phyloP scores from a whole-genome alignment of 2,797 vertebrate species.

The Sebastes diploproa region DNA sequence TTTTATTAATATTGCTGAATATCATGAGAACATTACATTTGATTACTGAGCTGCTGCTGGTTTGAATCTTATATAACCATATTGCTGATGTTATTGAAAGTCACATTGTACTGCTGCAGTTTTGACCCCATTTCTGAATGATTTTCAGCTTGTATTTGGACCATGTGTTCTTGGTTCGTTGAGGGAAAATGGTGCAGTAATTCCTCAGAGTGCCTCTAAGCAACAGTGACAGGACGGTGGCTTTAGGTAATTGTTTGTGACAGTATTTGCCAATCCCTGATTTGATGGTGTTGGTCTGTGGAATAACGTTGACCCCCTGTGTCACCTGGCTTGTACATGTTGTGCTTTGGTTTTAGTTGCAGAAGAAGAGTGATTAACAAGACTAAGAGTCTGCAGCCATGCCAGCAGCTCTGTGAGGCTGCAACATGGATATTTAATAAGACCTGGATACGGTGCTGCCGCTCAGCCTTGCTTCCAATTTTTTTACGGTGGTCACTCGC shows the following conservation, averaged over 20 bases:
- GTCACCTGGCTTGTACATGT: not conserved
- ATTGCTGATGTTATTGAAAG: conserved; percentile 3
- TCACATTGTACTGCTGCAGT: not conserved
- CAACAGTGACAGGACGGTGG: conserved; percentile 38
- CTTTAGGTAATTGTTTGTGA: conserved; percentile 62
- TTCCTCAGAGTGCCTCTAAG: conserved; percentile 47
- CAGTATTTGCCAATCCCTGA: conserved; percentile 47
- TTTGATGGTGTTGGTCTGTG: conserved; percentile 43
- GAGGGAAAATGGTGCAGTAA: conserved; percentile 38
- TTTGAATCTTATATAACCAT: conserved; percentile 21
- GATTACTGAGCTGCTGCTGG: conserved; percentile 17
- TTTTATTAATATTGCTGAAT: not conserved
- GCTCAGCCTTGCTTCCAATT: no score
- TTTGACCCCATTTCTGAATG: conserved; percentile 35
- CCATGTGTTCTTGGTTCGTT: not conserved
- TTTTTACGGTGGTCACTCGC: no score
- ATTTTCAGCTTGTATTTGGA: conserved; percentile 9
- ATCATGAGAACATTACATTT: conserved; percentile 17
- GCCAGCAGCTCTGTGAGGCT: conserved; percentile 3
- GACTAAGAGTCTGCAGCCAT: not conserved
- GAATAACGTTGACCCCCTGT: conserved; percentile 9
- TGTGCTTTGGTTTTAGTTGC: not conserved
- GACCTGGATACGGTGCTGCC: no score
- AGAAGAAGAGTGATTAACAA: conserved; percentile 6
- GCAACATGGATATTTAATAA: not conserved